Percentiles rank a stretch among this genome's conserved stretches.
These are phyloP conservation scores for Rotaria sp. DNA, from an alignment of 2,888 invertebrate genomes.

Conservation along the genomic window DNA sequence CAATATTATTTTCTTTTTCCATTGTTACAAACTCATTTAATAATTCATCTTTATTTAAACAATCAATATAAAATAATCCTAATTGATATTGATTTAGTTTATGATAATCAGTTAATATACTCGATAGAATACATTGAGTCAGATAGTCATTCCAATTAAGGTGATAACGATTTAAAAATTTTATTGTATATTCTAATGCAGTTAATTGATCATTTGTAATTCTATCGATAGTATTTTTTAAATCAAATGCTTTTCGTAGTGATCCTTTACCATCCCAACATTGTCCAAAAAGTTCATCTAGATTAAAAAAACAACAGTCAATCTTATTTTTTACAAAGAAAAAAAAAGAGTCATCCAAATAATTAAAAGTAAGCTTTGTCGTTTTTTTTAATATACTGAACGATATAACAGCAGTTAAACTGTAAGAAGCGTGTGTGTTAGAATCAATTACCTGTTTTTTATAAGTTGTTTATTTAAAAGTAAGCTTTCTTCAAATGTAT, in stretches of 20 bases:
- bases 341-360: neutral
- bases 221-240: neutral
- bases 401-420: neutral
- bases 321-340: neutral
- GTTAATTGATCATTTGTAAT: neutral
- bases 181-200: neutral
- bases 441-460: neutral
- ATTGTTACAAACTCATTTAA: neutral
- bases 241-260: neutral
- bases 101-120: neutral
- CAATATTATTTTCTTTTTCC: neutral
- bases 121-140: constrained; percentile 1
- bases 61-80: neutral
- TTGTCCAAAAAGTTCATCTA: constrained; percentile 11
- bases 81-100: neutral
- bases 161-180: constrained; percentile 8
- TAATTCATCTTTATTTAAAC: constrained; percentile 4
- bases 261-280: neutral
- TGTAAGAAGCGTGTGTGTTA: neutral
- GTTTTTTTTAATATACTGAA: neutral
- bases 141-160: neutral
- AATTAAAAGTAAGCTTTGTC: no score
- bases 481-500: neutral
- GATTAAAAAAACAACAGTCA: neutral
- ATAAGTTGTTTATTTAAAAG: neutral